Base-by-base conservation (phyloP, 2,797 vertebrate species). In the Echiichthys vipera region DNA sequence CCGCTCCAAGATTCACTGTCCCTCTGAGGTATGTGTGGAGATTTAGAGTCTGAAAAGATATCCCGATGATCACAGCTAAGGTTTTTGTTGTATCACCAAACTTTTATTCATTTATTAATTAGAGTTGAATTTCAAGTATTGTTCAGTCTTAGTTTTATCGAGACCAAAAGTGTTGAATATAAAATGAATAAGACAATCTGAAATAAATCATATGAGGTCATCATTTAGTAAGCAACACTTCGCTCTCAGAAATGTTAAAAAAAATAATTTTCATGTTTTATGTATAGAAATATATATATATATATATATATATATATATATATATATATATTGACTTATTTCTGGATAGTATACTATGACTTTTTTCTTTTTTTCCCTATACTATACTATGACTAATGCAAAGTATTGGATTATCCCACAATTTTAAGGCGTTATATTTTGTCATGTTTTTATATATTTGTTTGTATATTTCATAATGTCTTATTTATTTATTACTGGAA, bases 1-100 rank as follows among this genome's bases (percentile, higher is more conserved):
- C 83, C 94, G 95, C 80, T 86, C 90, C 67, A 97, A 96, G 89
- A 93, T 98, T 68, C 95, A 78, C 65, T 98, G 97, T 81, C 97
- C 97, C 65, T 93, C 92, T 67, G 78, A 93, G 93, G 93, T 94
- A 81, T 56, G 77, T 34, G 54, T 54, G 11, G 27, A 58, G 18
- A 51, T 36, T 61, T 53, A 2, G 5, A 37, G 34, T 56, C 39
- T 47, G 22, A 11, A 49, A 46, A 42, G 58, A 56, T 69, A 58
- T 58, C 5, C 7, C 43, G 20, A 13, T 56, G 34, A 12, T 40
- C 25, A 49, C 30, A 37, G n/a, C 25, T 67, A 27, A 24, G 34
- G 1, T 40, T 30, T 20, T 34, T 47, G 12, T 27, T 62, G 2
- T 20, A 4, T 46, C 12, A 34, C 20, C 36, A 49, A 34, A 54